These are phyloP conservation scores for Pedionomus torquatus DNA, from an alignment of 2,113 vertebrate species.

Conservation along the genomic window DNA sequence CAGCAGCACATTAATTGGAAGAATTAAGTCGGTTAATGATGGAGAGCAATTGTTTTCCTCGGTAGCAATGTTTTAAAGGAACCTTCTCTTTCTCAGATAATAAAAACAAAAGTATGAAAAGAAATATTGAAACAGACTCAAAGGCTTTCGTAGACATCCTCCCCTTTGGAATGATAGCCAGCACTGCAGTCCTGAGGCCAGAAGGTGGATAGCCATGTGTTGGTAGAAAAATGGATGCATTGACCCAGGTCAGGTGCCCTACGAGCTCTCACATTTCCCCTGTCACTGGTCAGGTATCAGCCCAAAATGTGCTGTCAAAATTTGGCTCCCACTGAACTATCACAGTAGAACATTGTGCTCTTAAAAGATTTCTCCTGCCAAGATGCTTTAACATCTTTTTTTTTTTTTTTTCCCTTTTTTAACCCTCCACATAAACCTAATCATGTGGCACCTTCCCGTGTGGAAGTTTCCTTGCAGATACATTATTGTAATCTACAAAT, in stretches of 20 bases:
- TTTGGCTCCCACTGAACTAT: neutral
- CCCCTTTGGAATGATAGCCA: neutral
- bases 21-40: neutral
- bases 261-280: neutral
- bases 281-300: neutral
- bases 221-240: neutral
- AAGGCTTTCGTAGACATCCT: neutral
- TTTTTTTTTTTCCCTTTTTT: neutral
- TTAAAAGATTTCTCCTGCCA: slow-evolving; percentile 15
- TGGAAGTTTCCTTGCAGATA: slow-evolving; percentile 52
- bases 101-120: neutral
- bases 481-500: slow-evolving; percentile 47
- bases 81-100: neutral
- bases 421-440: neutral
- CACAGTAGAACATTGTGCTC: neutral
- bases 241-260: neutral
- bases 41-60: neutral
- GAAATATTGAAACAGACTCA: neutral
- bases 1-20: neutral
- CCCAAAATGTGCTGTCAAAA: slow-evolving; percentile 6
- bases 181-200: neutral
- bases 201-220: neutral
- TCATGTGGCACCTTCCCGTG: slow-evolving; percentile 30
- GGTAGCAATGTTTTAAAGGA: neutral
- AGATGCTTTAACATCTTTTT: neutral